These are phyloP conservation scores for Myiotriccus ornatus DNA, from an alignment of 2,797 vertebrate genomes.

Conservation along the genomic window DNA sequence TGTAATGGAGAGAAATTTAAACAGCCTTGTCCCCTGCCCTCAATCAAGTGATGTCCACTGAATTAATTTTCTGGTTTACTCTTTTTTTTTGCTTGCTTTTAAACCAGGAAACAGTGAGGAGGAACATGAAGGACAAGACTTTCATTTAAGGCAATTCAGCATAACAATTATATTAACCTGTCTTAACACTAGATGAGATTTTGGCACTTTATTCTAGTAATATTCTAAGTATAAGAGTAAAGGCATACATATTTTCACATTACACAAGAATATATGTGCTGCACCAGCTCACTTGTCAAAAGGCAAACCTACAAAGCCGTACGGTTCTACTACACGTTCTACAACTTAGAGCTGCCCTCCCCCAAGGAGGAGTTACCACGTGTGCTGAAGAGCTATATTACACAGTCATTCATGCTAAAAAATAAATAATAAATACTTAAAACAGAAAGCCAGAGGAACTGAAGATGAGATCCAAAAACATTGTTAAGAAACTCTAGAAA, in stretches of 20 bases:
- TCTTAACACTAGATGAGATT: neutral
- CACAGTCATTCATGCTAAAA: neutral
- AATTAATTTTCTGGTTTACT: neutral
- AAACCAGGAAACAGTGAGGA: neutral
- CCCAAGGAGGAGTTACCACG: neutral
- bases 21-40: neutral
- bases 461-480: constrained; percentile 32
- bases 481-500: constrained; percentile 15
- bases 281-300: neutral
- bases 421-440: neutral
- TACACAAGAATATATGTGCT: neutral
- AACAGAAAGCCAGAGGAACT: constrained; percentile 29
- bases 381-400: neutral
- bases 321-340: neutral
- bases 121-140: neutral
- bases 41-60: fast-evolving
- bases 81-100: neutral
- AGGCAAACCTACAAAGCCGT: neutral
- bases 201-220: neutral
- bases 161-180: neutral
- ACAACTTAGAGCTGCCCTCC: neutral
- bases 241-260: neutral
- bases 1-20: neutral
- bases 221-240: neutral
- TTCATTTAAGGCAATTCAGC: neutral